Percentiles rank a stretch among this genome's conserved stretches.
These are phyloP conservation scores for Lycopodina hypogea DNA, from an alignment of 37 sponge, comb jelly and placozoan species.

Conservation along the genomic window DNA sequence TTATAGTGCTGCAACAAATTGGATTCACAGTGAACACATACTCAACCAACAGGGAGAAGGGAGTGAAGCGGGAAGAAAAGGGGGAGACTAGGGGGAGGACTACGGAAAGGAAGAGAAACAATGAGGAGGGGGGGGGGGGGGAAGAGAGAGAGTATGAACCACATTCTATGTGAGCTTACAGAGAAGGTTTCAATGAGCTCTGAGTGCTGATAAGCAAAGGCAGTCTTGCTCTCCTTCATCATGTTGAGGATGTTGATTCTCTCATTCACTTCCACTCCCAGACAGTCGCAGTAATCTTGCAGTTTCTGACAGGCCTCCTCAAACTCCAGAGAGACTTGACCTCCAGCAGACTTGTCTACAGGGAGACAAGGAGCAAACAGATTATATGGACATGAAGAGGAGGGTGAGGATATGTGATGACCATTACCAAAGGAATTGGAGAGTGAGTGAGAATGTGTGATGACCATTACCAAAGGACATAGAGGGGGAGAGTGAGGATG, in stretches of 20 bases:
- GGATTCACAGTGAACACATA: not conserved
- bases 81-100: not conserved
- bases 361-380: not conserved
- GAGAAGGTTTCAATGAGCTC: slow-evolving; percentile 17
- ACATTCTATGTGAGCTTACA: not conserved
- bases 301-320: slow-evolving; percentile 61
- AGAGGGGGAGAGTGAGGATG: too few species aligned
- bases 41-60: too few species aligned
- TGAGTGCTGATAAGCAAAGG: not conserved
- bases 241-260: slow-evolving; percentile 60
- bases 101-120: slow-evolving; percentile 3
- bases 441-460: too few species aligned
- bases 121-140: not conserved
- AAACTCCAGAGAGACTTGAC: slow-evolving; percentile 57
- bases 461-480: too few species aligned
- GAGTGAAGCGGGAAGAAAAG: not conserved
- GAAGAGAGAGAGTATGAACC: not conserved
- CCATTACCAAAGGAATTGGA: too few species aligned
- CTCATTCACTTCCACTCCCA: slow-evolving; percentile 71
- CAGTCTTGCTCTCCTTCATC: slow-evolving; percentile 50
- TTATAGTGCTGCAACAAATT: slow-evolving; percentile 45
- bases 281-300: slow-evolving; percentile 69
- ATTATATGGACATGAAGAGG: not conserved
- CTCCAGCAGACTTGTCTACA: slow-evolving; percentile 79
- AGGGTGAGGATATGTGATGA: not conserved